Conservation (phyloP, 2,797 vertebrate species). For the Leptoclinus maculatus region DNA sequence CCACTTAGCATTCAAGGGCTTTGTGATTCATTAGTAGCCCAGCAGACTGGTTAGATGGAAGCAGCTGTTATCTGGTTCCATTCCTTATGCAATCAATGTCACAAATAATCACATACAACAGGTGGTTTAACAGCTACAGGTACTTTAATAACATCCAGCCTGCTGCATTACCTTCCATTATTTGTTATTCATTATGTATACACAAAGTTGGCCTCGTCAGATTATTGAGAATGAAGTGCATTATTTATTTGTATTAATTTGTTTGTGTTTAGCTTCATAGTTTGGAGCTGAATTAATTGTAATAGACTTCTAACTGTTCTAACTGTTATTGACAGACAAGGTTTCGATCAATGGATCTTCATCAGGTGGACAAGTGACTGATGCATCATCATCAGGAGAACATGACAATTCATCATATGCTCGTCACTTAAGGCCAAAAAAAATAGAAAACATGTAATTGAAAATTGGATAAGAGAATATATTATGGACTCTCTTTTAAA, state of each 20-base stretch:
- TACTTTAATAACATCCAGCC: slow-evolving; percentile 43
- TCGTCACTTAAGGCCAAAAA: neutral
- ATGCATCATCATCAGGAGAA: slow-evolving; percentile 4
- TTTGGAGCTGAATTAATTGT: neutral
- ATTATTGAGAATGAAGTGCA: neutral
- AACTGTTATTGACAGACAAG: neutral
- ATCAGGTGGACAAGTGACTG: neutral
- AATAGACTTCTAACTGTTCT: neutral
- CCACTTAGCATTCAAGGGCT: slow-evolving; percentile 86
- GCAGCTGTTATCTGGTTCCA: slow-evolving; percentile 85
- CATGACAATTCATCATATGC: neutral
- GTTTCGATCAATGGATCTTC: neutral
- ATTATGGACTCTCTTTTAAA: neutral
- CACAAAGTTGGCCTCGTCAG: neutral
- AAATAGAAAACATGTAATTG: neutral
- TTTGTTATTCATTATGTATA: neutral
- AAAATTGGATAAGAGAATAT: neutral
- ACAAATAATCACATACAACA: slow-evolving; percentile 84
- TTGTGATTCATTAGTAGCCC: slow-evolving; percentile 85
- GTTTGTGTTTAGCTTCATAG: neutral
- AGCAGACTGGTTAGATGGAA: slow-evolving; percentile 81
- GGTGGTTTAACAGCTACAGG: slow-evolving; percentile 75
- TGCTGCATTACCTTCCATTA: slow-evolving; percentile 37
- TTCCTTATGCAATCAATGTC: slow-evolving; percentile 84
- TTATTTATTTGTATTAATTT: neutral